Conservation (phyloP, 2,113 vertebrate genomes). For the Promerops cafer region DNA sequence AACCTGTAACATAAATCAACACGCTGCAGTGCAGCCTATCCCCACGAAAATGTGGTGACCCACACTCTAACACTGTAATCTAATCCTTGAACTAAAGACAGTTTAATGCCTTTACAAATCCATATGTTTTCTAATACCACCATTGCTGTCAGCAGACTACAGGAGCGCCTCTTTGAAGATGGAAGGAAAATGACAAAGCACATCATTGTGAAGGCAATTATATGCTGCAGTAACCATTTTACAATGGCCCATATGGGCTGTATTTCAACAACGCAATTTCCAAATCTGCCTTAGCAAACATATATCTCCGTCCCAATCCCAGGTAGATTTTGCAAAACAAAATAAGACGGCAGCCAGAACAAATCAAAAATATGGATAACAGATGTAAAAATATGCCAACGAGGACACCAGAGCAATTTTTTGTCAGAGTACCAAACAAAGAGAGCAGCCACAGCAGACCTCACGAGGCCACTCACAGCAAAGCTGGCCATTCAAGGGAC, state of each 20-base stretch:
- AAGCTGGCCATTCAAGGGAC: conserved; percentile 28
- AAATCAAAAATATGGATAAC: conserved; percentile 52
- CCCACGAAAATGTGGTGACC: conserved; percentile 12
- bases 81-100: conserved; percentile 66
- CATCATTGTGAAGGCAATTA: conserved; percentile 77
- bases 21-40: background rate
- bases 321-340: conserved; percentile 64
- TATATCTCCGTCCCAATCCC: conserved; percentile 67
- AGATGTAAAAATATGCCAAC: conserved; percentile 57
- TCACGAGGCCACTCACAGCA: conserved; percentile 4
- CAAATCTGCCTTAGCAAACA: conserved; percentile 74
- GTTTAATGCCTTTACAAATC: conserved; percentile 65
- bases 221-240: conserved; percentile 72
- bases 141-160: conserved; percentile 66
- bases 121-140: conserved; percentile 66
- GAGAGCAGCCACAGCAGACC: background rate
- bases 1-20: background rate
- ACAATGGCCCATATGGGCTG: conserved; percentile 71
- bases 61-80: conserved; percentile 40
- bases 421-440: conserved; percentile 22
- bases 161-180: conserved; percentile 70
- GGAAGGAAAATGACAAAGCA: conserved; percentile 74
- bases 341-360: conserved; percentile 40
- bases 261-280: conserved; percentile 77
- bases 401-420: conserved; percentile 14